Percentiles rank a stretch among this genome's conserved stretches.
These are phyloP conservation scores for Eristalis intricaria DNA, from an alignment of 2,888 invertebrate genomes.

Conservation along the genomic window DNA sequence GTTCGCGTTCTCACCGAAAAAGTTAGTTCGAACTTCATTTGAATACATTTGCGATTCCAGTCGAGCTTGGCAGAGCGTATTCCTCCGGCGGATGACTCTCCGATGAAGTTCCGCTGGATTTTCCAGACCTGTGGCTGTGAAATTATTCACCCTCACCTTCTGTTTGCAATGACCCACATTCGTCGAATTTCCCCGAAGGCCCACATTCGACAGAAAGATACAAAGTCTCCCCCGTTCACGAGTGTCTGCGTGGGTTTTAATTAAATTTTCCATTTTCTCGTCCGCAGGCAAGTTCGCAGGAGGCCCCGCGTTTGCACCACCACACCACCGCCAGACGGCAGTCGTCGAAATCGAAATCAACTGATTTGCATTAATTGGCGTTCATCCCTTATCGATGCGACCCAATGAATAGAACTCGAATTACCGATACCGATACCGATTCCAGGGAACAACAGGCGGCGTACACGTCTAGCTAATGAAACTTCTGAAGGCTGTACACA, in stretches of 20 bases:
- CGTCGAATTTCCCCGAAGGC: slow-evolving; percentile 12
- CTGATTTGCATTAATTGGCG: slow-evolving; percentile 68
- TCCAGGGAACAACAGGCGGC: slow-evolving; percentile 19
- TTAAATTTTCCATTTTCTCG: slow-evolving; percentile 53
- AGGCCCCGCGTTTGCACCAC: not conserved
- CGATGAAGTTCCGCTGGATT: not conserved
- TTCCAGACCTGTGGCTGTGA: not conserved
- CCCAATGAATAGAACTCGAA: slow-evolving; percentile 6
- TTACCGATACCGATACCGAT: slow-evolving; percentile 17
- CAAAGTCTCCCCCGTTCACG: not conserved
- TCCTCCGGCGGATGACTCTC: not conserved
- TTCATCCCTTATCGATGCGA: slow-evolving; percentile 63
- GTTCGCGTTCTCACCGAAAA: not conserved
- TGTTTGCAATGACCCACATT: slow-evolving; percentile 25
- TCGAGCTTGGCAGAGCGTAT: not conserved
- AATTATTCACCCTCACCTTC: not conserved
- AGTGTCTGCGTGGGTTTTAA: slow-evolving; percentile 43
- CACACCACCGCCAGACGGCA: not conserved
- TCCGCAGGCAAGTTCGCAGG: slow-evolving; percentile 22
- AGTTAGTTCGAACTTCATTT: not conserved
- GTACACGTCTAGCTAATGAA: slow-evolving; percentile 49
- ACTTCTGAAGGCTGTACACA: slow-evolving; percentile 36
- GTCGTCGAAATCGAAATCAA: slow-evolving; percentile 41
- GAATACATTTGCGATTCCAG: not conserved
- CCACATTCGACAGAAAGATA: slow-evolving; percentile 13